A percentile compares a stretch with the other conserved stretches of the same genome.
Evolutionary conservation across 1,140 invertebrate genomes (phyloP).

Genomic region (Trachymyrmex septentrionalis): DNA sequence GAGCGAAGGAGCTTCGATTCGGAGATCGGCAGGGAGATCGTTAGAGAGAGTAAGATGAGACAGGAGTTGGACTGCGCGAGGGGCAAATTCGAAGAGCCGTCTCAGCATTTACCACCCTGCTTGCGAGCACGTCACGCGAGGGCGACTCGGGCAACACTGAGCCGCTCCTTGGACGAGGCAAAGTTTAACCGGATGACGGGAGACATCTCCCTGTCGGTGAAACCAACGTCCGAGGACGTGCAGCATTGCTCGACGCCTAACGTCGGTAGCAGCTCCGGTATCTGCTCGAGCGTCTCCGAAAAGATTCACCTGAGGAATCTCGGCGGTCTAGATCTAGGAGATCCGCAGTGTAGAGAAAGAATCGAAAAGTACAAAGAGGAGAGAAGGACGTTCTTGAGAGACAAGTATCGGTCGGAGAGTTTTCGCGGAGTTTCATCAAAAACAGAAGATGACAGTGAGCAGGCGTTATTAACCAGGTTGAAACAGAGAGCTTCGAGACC

Average conservation of each 20-base stretch:
- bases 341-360: conserved; percentile 89
- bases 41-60: conserved; percentile 86
- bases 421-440: conserved; percentile 88
- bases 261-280: conserved; percentile 75
- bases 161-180: conserved; percentile 90
- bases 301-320: conserved; percentile 77
- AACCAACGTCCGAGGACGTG: conserved; percentile 78
- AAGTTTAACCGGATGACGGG: conserved; percentile 87
- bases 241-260: conserved; percentile 84
- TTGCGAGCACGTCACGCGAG: conserved; percentile 86
- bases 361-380: conserved; percentile 98
- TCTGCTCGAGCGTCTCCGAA: conserved; percentile 70
- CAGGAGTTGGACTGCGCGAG: conserved; percentile 85
- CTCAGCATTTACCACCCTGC: conserved; percentile 87
- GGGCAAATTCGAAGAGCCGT: conserved; percentile 79
- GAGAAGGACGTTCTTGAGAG: conserved; percentile 93
- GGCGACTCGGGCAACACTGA: conserved; percentile 89
- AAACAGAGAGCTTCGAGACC: conserved; percentile 85
- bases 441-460: conserved; percentile 83
- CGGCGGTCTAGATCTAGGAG: conserved; percentile 86
- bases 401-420: conserved; percentile 95
- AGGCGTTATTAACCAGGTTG: conserved; percentile 83
- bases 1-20: conserved; percentile 87
- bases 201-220: conserved; percentile 78
- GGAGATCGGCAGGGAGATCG: conserved; percentile 87